phyloP scores from a whole-genome alignment of 2,888 invertebrate species.

The Cyclophora punctaria region DNA sequence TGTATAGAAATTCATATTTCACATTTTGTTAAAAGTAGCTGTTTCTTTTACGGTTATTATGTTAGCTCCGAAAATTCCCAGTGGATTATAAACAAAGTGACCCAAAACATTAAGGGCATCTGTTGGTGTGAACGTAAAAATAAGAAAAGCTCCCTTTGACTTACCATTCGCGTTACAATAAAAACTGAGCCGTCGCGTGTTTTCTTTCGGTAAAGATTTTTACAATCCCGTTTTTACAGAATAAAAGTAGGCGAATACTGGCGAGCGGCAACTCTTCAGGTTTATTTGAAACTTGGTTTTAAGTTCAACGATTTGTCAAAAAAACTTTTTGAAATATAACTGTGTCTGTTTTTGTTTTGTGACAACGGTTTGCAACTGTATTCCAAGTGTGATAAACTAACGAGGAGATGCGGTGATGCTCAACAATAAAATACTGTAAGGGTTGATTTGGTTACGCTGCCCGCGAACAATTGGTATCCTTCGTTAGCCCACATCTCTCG shows the following conservation, averaged over 20 bases:
- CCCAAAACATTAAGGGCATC: slow-evolving; percentile 38
- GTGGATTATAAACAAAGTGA: slow-evolving; percentile 33
- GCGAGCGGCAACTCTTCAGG: slow-evolving; percentile 21
- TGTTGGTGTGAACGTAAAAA: slow-evolving; percentile 38
- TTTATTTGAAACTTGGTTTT: not conserved
- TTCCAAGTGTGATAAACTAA: no score
- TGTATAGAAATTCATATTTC: not conserved
- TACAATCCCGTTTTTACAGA: slow-evolving; percentile 20
- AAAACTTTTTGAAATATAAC: slow-evolving; percentile 5
- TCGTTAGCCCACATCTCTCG: no score
- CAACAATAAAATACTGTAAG: no score
- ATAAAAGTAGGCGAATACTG: slow-evolving; percentile 36
- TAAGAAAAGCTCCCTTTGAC: slow-evolving; percentile 31
- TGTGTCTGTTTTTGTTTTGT: no score
- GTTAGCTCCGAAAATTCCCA: slow-evolving; percentile 14
- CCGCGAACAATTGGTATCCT: no score
- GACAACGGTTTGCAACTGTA: no score
- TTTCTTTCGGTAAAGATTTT: slow-evolving; percentile 30
- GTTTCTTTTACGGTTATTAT: slow-evolving; percentile 4
- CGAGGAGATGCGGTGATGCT: no score
- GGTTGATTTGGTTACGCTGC: no score
- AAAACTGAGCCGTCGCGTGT: slow-evolving; percentile 36
- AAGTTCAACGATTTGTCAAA: slow-evolving; percentile 6
- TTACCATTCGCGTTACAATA: slow-evolving; percentile 41
- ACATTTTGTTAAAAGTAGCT: not conserved